Evolutionary conservation across 2,113 vertebrate species (phyloP), one percentile per base, ranked within the genome.

Genomic region (Tachysurus fulvidraco): DNA sequence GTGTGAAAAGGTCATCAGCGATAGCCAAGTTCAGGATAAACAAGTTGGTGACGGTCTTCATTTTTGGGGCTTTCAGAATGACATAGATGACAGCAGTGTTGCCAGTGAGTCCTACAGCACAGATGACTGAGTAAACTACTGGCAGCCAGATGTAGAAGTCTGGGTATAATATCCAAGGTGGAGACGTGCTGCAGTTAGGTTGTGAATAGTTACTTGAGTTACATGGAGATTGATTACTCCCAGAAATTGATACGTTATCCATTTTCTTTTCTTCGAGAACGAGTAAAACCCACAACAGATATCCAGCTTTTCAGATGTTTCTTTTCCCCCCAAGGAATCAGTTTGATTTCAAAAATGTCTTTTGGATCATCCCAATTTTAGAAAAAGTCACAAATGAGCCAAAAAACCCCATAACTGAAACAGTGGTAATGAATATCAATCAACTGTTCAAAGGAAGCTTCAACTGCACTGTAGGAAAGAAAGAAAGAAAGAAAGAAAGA

Each of bases 21-120:
- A 98, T 94, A 0, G 97, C 96, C 54, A 98, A 90, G 93, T 98
- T 98, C 73, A 98, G 92, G 88, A 96, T 96, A 90, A 98, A 98
- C 95, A 98, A 96, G 12, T 98, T 97, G 77, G 97, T 98, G 7
- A 97, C 96, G 0, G 96, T 97, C 86, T 96, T 97, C 97, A 97
- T 97, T 91, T 96, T 97, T 28, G 97, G 97, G 0, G 95, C 97
- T 91, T 96, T 97, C 73, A 97, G 95, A 90, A 97, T 97, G 59
- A 98, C 96, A 0, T 96, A 97, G 91, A 97, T 97, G 88, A 98
- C 96, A 0, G 97, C 96, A 0, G 95, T 96, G 92, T 98, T 98
- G 19, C 97, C 96, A 0, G 95, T 96, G 85, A 98, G 94, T 14
- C 97, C 97, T 77, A 96, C 95, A 0, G 96, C 96, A 3, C 97